Evolutionary conservation across 2,888 invertebrate genomes (phyloP).

Genomic region (Nemotelus pantherinus): DNA sequence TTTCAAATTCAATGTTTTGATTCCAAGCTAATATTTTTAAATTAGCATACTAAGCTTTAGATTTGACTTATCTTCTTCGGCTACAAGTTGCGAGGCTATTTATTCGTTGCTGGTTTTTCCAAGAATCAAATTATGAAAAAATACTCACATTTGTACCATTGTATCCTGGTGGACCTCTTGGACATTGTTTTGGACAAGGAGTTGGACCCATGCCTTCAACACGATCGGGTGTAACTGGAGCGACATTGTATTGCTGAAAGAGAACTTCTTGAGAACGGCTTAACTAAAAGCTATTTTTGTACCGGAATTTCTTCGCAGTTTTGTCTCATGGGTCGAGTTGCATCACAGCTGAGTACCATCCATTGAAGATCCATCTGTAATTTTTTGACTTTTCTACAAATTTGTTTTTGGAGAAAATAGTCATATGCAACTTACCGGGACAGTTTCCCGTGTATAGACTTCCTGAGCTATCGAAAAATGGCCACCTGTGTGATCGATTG

Average conservation of each 20-base stretch:
- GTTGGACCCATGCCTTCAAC: constrained; percentile 48
- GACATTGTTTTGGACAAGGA: constrained; percentile 65
- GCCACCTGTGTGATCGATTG: constrained; percentile 72
- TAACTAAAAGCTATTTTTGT: constrained; percentile 28
- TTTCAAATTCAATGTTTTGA: no score
- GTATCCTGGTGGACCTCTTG: constrained; percentile 71
- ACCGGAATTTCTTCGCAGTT: constrained; percentile 81
- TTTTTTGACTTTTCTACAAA: background rate
- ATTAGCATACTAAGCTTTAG: no score
- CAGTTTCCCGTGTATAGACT: constrained; percentile 67
- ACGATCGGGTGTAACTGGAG: constrained; percentile 30
- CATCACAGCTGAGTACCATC: constrained; percentile 88
- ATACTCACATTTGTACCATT: constrained; percentile 68
- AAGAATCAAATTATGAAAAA: no score
- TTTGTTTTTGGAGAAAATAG: background rate
- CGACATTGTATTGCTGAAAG: constrained; percentile 46
- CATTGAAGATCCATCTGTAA: constrained; percentile 85
- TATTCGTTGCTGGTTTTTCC: no score
- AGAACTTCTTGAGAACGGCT: background rate
- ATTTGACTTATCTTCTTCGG: no score
- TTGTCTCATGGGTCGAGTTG: constrained; percentile 74
- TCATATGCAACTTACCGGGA: constrained; percentile 66
- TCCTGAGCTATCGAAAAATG: constrained; percentile 72
- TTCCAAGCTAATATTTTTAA: no score
- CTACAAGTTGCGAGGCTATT: no score